Conservation (phyloP, 2,113 vertebrate species). For the Penelope pileata region DNA sequence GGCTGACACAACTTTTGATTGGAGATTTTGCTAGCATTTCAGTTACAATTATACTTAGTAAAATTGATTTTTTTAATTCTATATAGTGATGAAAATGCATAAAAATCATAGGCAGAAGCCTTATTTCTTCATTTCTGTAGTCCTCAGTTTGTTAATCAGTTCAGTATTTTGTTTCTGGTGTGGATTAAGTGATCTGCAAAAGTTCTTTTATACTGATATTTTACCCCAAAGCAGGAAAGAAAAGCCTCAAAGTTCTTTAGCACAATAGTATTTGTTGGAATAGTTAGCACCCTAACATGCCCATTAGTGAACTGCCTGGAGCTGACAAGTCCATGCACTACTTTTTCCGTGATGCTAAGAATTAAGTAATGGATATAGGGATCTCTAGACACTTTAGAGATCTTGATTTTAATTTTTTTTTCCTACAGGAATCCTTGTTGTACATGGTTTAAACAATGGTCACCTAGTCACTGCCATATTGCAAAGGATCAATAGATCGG, state of each 20-base stretch:
- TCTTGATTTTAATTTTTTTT: neutral
- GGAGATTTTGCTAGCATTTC: neutral
- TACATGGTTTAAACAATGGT: neutral
- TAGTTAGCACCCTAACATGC: neutral
- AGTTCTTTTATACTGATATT: neutral
- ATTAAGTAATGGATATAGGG: neutral
- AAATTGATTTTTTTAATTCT: neutral
- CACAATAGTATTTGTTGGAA: neutral
- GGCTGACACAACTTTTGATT: neutral
- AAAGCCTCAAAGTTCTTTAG: neutral
- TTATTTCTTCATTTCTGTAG: neutral
- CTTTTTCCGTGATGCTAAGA: neutral
- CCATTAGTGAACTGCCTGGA: neutral
- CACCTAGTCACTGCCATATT: neutral
- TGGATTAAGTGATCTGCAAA: neutral
- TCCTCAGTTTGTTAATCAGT: neutral
- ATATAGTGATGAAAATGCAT: neutral
- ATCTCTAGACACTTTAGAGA: neutral
- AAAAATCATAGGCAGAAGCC: neutral
- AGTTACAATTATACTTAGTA: neutral
- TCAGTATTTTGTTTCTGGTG: neutral
- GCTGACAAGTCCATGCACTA: neutral
- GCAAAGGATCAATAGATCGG: neutral
- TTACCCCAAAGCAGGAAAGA: neutral
- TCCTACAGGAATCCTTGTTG: neutral